Percentiles rank a stretch among this genome's conserved stretches.
These are phyloP conservation scores for Aporophyla nigra DNA, from an alignment of 2,888 invertebrate species.

Conservation along the genomic window DNA sequence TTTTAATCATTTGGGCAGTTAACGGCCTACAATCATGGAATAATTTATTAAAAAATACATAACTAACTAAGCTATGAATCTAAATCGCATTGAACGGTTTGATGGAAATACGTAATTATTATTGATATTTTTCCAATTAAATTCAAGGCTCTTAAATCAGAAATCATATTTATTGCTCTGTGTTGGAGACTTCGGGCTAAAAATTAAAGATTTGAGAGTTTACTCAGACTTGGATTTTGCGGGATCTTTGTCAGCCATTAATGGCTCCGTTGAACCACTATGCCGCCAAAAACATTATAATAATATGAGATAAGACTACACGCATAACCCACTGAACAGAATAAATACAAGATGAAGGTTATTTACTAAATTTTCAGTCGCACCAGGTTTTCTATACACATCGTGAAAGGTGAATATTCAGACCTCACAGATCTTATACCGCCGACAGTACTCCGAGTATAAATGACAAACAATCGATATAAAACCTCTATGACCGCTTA, in stretches of 20 bases:
- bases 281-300: too few relatives aligned
- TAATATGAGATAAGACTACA: not conserved
- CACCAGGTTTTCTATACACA: not conserved
- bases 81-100: slow-evolving; percentile 15
- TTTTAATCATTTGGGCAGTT: slow-evolving; percentile 5
- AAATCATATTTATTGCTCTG: slow-evolving; percentile 1
- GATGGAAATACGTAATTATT: slow-evolving; percentile 10
- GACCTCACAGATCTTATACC: not conserved
- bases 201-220: slow-evolving; percentile 10
- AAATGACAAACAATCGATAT: not conserved
- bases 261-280: not conserved
- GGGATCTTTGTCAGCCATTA: not conserved
- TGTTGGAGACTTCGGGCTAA: not conserved
- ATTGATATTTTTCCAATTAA: slow-evolving; percentile 18
- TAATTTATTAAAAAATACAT: not conserved
- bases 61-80: not conserved
- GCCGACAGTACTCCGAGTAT: not conserved
- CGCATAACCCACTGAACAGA: not conserved
- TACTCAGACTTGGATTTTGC: not conserved
- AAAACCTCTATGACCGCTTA: not conserved
- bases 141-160: slow-evolving; percentile 5
- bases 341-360: too few relatives aligned
- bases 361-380: not conserved
- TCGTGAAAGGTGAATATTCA: not conserved
- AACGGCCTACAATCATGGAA: not conserved